These are phyloP conservation scores for Hippocampus kuda DNA, from an alignment of 2,797 vertebrate species.

Conservation along the genomic window DNA sequence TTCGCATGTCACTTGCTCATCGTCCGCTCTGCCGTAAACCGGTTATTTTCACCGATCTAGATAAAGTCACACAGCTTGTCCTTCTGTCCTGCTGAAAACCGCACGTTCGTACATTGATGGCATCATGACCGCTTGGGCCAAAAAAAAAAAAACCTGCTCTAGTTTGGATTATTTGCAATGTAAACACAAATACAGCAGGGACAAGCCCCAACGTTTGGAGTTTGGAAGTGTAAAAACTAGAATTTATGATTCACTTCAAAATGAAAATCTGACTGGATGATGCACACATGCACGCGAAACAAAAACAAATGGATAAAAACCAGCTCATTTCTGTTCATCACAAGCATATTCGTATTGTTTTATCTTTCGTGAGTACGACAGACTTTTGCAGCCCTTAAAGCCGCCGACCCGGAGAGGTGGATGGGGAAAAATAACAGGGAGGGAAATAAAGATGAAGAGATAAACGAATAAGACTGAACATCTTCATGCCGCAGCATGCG, in stretches of 20 bases:
- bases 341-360: background rate
- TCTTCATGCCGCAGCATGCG: background rate
- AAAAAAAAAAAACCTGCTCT: background rate
- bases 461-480: constrained; percentile 1
- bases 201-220: background rate
- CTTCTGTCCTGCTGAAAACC: background rate
- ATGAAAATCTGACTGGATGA: background rate
- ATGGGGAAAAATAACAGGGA: background rate
- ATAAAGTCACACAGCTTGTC: background rate
- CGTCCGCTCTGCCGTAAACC: background rate
- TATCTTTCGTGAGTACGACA: background rate
- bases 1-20: constrained; percentile 1
- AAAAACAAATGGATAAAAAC: background rate
- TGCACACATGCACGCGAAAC: background rate
- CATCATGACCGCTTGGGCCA: background rate
- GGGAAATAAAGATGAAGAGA: background rate
- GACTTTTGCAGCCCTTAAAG: background rate
- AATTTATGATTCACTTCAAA: background rate
- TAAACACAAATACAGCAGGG: background rate
- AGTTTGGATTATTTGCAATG: background rate
- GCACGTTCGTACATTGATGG: background rate
- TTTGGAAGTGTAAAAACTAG: background rate
- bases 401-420: background rate
- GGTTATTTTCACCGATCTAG: background rate
- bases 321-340: background rate